A percentile compares a stretch with the other conserved stretches of the same genome.
phyloP scores from a whole-genome alignment of 2,888 invertebrate genomes.

The Liposcelis brunnea region DNA sequence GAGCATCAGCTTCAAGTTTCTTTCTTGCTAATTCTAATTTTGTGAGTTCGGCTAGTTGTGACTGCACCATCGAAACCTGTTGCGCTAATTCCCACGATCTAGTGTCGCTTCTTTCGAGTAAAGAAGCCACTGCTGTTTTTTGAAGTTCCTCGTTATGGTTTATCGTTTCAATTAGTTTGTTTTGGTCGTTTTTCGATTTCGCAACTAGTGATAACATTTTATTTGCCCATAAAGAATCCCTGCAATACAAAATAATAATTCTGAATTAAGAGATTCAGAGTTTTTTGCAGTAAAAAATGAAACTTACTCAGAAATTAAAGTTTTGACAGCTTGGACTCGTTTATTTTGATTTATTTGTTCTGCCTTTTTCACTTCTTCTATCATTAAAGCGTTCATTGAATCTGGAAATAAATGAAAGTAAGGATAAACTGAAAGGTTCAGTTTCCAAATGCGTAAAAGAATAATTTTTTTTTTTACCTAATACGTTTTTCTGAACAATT shows the following conservation, averaged over 20 bases:
- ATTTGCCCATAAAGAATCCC: conserved; percentile 42
- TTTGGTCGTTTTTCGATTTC: conserved; percentile 27
- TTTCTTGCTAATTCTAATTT: conserved; percentile 53
- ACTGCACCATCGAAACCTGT: conserved; percentile 43
- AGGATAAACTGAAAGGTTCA: conserved; percentile 1
- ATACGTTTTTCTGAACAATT: neutral
- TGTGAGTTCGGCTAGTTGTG: conserved; percentile 51
- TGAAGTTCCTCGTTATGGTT: conserved; percentile 52
- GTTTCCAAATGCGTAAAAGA: conserved; percentile 4
- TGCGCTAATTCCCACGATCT: conserved; percentile 59
- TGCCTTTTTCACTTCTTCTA: conserved; percentile 43
- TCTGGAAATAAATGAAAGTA: conserved; percentile 22
- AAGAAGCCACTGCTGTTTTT: conserved; percentile 49
- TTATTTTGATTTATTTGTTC: conserved; percentile 41
- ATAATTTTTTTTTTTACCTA: conserved; percentile 6
- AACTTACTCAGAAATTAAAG: conserved; percentile 44
- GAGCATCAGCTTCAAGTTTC: conserved; percentile 45
- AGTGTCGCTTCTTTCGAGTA: conserved; percentile 54
- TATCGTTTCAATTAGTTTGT: conserved; percentile 39
- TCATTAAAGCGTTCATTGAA: conserved; percentile 51
- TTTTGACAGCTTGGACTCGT: conserved; percentile 35
- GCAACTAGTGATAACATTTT: conserved; percentile 34
- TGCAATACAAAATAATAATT: conserved; percentile 18
- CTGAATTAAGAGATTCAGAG: neutral
- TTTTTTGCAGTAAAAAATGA: conserved; percentile 4